A percentile compares a stretch with the other conserved stretches of the same genome.
These are phyloP conservation scores for Lophius americanus DNA, from an alignment of 2,797 vertebrate species.

Conservation along the genomic window DNA sequence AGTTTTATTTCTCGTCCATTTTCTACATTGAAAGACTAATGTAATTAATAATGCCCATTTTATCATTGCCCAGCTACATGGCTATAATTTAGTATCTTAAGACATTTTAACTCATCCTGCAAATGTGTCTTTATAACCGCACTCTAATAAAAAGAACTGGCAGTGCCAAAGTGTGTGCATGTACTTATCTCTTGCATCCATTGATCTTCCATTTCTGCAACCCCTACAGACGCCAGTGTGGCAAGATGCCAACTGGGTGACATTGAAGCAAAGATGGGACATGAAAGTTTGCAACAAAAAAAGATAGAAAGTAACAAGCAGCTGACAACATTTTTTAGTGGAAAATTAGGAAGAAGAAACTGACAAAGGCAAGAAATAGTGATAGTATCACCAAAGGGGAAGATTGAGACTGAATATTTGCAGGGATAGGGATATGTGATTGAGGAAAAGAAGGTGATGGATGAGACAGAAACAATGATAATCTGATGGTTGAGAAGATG, in stretches of 20 bases:
- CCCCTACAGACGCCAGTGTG: slow-evolving; percentile 24
- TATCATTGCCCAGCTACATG: not conserved
- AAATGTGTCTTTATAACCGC: slow-evolving; percentile 14
- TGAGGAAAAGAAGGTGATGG: slow-evolving; percentile 63
- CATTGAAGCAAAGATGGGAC: slow-evolving; percentile 59
- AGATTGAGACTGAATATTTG: slow-evolving; percentile 42
- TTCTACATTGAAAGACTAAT: not conserved
- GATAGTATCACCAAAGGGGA: slow-evolving; percentile 59
- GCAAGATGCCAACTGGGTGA: slow-evolving; percentile 62
- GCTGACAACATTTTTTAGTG: slow-evolving; percentile 47
- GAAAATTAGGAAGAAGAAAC: slow-evolving; percentile 41
- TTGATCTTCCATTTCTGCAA: slow-evolving; percentile 14
- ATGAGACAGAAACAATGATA: slow-evolving; percentile 69
- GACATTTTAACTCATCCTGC: slow-evolving; percentile 14
- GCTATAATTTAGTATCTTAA: slow-evolving; percentile 4
- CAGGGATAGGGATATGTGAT: slow-evolving; percentile 54
- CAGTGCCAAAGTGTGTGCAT: slow-evolving; percentile 12
- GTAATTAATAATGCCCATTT: not conserved
- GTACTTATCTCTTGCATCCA: slow-evolving; percentile 21
- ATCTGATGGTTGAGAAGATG: slow-evolving; percentile 72
- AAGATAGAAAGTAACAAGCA: slow-evolving; percentile 41
- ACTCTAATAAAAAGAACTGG: slow-evolving; percentile 16
- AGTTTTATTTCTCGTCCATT: not conserved
- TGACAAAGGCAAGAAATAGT: slow-evolving; percentile 41
- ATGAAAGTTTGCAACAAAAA: slow-evolving; percentile 26